These are phyloP conservation scores for Pediacus dermestoides DNA, from an alignment of 2,888 invertebrate genomes.

Conservation along the genomic window DNA sequence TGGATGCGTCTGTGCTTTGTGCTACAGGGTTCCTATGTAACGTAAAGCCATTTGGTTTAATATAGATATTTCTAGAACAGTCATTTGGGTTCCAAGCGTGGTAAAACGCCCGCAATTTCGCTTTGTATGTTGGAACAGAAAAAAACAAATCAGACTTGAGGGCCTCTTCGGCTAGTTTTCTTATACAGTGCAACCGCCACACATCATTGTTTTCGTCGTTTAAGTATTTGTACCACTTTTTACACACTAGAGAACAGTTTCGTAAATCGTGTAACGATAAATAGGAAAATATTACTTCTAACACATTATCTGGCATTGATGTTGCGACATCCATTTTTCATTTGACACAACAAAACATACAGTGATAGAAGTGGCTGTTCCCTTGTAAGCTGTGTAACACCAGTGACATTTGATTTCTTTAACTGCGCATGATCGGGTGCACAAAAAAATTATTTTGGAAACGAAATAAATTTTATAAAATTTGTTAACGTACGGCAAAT, in stretches of 20 bases:
- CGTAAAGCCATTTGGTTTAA: conserved; percentile 96
- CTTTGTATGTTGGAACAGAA: conserved; percentile 85
- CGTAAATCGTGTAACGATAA: conserved; percentile 80
- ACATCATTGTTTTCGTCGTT: conserved; percentile 93
- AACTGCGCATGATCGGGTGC: too few relatives aligned
- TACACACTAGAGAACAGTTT: conserved; percentile 89
- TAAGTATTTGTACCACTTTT: conserved; percentile 86
- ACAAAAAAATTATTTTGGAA: too few relatives aligned
- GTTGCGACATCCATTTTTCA: conserved; percentile 56
- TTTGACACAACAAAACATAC: too few relatives aligned
- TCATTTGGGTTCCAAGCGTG: conserved; percentile 98
- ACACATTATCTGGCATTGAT: conserved; percentile 71
- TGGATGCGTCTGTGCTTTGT: conserved; percentile 94
- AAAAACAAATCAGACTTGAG: conserved; percentile 88
- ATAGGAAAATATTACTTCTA: conserved; percentile 90
- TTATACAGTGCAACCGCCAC: conserved; percentile 87
- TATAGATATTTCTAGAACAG: conserved; percentile 94
- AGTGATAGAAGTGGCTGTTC: too few relatives aligned
- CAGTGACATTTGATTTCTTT: too few relatives aligned
- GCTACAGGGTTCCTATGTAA: conserved; percentile 97
- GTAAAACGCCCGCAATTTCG: conserved; percentile 88
- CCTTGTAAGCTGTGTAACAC: too few relatives aligned
- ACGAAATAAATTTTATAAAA: too few relatives aligned
- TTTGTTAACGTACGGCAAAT: too few relatives aligned
- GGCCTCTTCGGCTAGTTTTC: conserved; percentile 80